Evolutionary conservation across 2,797 vertebrate genomes (phyloP).

Genomic region (Gallinago nigripennis): DNA sequence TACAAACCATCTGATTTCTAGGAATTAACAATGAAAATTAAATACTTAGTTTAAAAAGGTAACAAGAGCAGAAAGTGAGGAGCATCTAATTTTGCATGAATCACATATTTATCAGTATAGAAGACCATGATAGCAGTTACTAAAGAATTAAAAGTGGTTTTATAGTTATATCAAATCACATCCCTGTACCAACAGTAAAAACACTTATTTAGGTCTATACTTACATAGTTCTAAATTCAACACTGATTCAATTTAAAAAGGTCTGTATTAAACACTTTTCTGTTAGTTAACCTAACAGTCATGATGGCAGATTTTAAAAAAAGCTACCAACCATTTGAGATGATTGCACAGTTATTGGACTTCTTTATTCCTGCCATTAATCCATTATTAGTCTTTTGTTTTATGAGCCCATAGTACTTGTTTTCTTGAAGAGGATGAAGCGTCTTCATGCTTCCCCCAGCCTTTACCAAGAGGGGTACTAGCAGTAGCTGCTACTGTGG

Average conservation of each 20-base stretch:
- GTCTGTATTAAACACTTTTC: background rate
- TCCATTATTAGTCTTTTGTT: background rate
- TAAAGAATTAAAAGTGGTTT: background rate
- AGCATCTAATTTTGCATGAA: background rate
- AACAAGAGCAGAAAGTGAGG: background rate
- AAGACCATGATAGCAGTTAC: background rate
- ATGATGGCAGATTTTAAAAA: background rate
- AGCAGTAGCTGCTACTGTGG: conserved; percentile 78
- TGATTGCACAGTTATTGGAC: background rate
- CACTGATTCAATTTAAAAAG: background rate
- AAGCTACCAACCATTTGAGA: background rate
- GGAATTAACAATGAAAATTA: background rate
- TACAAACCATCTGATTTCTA: background rate
- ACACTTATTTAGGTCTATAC: background rate
- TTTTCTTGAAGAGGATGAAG: conserved; percentile 40
- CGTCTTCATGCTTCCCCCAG: conserved; percentile 62
- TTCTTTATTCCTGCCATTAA: background rate
- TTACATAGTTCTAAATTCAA: background rate
- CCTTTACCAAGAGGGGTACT: conserved; percentile 55
- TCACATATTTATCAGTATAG: background rate
- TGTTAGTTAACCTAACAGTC: background rate
- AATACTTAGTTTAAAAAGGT: background rate
- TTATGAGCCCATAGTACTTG: conserved; percentile 33
- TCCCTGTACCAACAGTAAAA: background rate
- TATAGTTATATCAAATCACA: background rate